These are phyloP conservation scores for Caenorhabditis tropicalis DNA, from an alignment of 1,140 invertebrate species.

Conservation along the genomic window DNA sequence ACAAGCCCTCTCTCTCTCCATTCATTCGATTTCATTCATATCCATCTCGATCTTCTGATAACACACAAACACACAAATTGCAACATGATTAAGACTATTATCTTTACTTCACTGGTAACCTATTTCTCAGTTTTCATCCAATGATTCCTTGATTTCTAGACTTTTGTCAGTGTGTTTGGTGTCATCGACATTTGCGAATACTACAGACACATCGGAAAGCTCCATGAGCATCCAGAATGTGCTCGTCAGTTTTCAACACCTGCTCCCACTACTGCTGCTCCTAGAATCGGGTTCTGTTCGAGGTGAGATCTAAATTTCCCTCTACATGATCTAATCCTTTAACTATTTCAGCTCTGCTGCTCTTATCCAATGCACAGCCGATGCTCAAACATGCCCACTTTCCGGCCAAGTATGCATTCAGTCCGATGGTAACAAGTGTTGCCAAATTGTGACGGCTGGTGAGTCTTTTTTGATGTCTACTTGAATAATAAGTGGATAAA, in stretches of 20 bases:
- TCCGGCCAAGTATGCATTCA: constrained; percentile 58
- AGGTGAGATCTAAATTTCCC: constrained; percentile 30
- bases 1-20: not conserved
- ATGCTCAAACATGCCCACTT: constrained; percentile 55
- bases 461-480: constrained; percentile 35
- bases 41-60: constrained; percentile 11
- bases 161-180: constrained; percentile 33
- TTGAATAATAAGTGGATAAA: not conserved
- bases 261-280: constrained; percentile 41
- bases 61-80: not conserved
- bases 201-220: constrained; percentile 52
- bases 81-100: constrained; percentile 38
- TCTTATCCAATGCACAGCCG: constrained; percentile 58
- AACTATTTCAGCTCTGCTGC: constrained; percentile 46
- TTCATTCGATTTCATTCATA: constrained; percentile 2
- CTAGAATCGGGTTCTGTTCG: constrained; percentile 50
- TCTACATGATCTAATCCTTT: not conserved
- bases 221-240: constrained; percentile 59
- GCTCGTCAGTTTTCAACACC: constrained; percentile 17
- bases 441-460: constrained; percentile 59
- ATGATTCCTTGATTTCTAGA: not conserved
- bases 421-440: constrained; percentile 60
- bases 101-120: constrained; percentile 35
- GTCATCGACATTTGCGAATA: constrained; percentile 58
- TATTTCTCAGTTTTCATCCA: not conserved